Evolutionary conservation across 2,888 invertebrate genomes (phyloP), one percentile per base, ranked within the genome.

Genomic region (Lydus trimaculatus): DNA sequence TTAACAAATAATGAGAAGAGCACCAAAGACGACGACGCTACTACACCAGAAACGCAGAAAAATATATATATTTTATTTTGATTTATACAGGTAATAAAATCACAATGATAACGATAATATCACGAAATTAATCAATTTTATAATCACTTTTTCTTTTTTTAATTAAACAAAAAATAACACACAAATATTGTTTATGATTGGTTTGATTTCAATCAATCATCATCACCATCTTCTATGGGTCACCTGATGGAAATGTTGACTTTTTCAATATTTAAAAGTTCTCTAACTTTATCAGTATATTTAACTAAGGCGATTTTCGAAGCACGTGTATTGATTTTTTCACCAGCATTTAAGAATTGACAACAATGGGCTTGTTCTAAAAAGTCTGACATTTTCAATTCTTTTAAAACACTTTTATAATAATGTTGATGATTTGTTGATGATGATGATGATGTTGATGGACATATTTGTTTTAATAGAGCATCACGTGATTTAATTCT

Each of bases 401-500:
- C 94, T 56, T 91, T 88, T 78, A 90, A 84, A 20, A 90, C 76
- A 66, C 77, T 79, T 75, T 82, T 84, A 69, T 78, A 74, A 69
- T 78, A 74, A 64, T 77, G 77, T 5, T 52, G 48, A 52, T 52
- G 48, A 52, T 43, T 43, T 48, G 72, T 69, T 9, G 71, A 61
- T 63, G 72, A 69, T 9, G 77, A 75, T 2, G 84, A 82, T 1
- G 89, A 86, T 0, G 88, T 87, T 4, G 90, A 88, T 0, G 90
- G 89, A 4, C 90, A 90, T 66, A 92, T 89, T 85, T 94, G 93
- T 80, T 92, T 91, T 70, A 94, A 84, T 58, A 95, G 86, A 63
- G 93, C 92, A 78, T 95, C 94, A 77, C 92, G 91, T 48, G 94
- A 94, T 85, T 94, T 94, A 69, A 94, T 90, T 87, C 92, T 91